A percentile compares a stretch with the other conserved stretches of the same genome.
Conservation (phyloP, 2,797 vertebrate species). For the Channallabes apus region DNA sequence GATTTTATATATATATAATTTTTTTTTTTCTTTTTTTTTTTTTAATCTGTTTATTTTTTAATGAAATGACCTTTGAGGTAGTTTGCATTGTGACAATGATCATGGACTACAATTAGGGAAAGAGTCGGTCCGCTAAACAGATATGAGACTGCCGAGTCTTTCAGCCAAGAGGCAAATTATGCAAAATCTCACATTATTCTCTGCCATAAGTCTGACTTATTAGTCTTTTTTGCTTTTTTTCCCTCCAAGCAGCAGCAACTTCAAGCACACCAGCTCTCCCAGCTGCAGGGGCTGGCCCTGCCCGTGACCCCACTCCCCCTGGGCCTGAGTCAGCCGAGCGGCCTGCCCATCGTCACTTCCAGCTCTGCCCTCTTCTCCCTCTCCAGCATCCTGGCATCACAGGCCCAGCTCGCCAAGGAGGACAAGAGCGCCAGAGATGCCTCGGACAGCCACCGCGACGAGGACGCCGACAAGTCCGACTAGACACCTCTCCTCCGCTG, state of each 20-base stretch:
- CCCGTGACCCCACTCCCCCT: slow-evolving; percentile 92
- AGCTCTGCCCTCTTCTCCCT: slow-evolving; percentile 93
- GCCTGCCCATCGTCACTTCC: slow-evolving; percentile 88
- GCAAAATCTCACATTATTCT: background rate
- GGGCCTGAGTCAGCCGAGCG: slow-evolving; percentile 87
- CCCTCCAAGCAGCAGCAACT: slow-evolving; percentile 90
- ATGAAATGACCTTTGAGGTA: background rate
- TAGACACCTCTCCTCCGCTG: slow-evolving; percentile 65
- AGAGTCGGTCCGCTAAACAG: background rate
- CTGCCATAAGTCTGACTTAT: background rate
- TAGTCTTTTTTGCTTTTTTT: background rate
- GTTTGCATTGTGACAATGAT: background rate
- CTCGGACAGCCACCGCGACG: slow-evolving; percentile 89
- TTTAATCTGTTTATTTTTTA: background rate
- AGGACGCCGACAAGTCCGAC: slow-evolving; percentile 93
- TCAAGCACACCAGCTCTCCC: slow-evolving; percentile 97
- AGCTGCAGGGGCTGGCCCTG: slow-evolving; percentile 94
- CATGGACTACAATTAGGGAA: background rate
- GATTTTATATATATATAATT: no score
- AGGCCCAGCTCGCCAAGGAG: slow-evolving; percentile 95
- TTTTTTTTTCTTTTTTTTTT: no score
- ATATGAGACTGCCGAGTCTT: background rate
- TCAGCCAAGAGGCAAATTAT: background rate
- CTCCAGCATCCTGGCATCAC: slow-evolving; percentile 90
- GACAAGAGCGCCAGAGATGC: slow-evolving; percentile 94